These are phyloP conservation scores for Tipula unca DNA, from an alignment of 2,888 invertebrate genomes.

Conservation along the genomic window DNA sequence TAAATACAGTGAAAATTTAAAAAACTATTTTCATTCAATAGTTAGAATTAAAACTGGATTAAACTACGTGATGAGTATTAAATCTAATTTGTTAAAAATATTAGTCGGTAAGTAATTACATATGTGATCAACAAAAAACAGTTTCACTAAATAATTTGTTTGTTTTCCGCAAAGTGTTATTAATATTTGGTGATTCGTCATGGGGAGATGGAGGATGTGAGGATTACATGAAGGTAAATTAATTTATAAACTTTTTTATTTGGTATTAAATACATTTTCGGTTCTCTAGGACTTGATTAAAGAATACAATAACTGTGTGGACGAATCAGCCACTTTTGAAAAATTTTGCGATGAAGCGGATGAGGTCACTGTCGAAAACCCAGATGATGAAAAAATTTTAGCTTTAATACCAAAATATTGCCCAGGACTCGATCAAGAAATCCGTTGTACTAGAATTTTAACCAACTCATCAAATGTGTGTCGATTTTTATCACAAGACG, in stretches of 20 bases:
- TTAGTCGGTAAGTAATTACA: too few relatives aligned
- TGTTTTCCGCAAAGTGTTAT: neutral
- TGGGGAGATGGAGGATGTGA: neutral
- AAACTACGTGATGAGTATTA: too few relatives aligned
- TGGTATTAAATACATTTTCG: too few relatives aligned
- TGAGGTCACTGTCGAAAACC: neutral
- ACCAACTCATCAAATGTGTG: neutral
- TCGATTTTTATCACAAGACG: neutral
- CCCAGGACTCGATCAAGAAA: neutral
- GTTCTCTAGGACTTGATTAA: neutral
- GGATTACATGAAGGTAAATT: neutral
- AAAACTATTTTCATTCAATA: too few relatives aligned
- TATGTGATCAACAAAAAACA: too few relatives aligned
- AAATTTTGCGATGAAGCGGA: neutral
- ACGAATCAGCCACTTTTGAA: neutral
- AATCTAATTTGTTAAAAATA: too few relatives aligned
- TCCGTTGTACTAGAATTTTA: neutral
- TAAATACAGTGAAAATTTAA: too few relatives aligned
- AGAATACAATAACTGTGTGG: neutral
- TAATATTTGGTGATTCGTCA: neutral
- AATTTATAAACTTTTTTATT: too few relatives aligned
- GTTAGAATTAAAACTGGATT: too few relatives aligned
- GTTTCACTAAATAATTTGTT: too few relatives aligned
- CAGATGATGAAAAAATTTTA: neutral
- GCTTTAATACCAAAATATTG: neutral